Percentiles rank a stretch among this genome's conserved stretches.
These are phyloP conservation scores for Vimba vimba DNA, from an alignment of 2,113 vertebrate genomes.

Conservation along the genomic window DNA sequence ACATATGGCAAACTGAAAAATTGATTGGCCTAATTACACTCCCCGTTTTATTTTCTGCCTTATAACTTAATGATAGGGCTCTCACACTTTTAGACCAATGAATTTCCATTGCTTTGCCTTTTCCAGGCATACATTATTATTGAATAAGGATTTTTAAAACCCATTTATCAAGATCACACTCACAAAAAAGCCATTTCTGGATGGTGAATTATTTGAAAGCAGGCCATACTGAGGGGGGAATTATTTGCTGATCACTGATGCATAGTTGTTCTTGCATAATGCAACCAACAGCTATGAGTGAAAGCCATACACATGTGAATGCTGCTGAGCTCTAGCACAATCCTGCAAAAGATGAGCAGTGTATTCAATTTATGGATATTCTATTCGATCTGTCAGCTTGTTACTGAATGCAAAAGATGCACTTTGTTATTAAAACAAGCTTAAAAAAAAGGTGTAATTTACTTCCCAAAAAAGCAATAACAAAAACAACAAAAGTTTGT, in stretches of 20 bases:
- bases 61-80: background rate
- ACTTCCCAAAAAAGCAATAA: background rate
- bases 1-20: conserved; percentile 9
- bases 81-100: background rate
- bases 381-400: background rate
- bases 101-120: background rate
- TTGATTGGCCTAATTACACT: background rate
- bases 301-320: background rate
- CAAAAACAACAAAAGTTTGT: background rate
- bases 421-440: background rate
- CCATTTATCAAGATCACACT: background rate
- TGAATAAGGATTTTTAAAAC: background rate
- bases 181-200: background rate
- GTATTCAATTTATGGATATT: background rate
- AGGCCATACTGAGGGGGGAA: background rate
- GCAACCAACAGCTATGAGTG: background rate
- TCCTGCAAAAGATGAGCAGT: background rate
- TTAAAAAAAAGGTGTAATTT: background rate
- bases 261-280: background rate
- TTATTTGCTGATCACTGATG: background rate
- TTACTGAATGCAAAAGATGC: background rate
- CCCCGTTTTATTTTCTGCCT: background rate
- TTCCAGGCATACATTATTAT: background rate
- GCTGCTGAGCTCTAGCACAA: background rate
- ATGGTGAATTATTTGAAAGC: background rate